phyloP scores from a whole-genome alignment of 1,140 invertebrate genomes.

The Zaprionus inermis region DNA sequence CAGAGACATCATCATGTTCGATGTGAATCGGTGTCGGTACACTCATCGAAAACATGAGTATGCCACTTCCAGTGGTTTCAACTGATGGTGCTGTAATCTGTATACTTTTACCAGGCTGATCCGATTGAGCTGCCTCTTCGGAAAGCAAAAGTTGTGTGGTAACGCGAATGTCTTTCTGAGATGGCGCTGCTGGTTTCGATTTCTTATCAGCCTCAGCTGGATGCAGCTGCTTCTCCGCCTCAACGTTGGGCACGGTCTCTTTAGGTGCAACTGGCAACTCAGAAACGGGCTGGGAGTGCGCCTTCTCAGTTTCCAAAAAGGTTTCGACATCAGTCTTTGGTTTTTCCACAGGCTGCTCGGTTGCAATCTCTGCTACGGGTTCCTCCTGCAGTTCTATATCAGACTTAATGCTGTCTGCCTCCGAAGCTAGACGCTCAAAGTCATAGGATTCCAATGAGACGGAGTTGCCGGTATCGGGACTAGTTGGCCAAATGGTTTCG shows the following conservation, averaged over 20 bases:
- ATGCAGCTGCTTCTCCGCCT: background rate
- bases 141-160: conserved; percentile 78
- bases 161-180: conserved; percentile 60
- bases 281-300: background rate
- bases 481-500: conserved; percentile 77
- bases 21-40: background rate
- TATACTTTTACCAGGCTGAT: conserved; percentile 58
- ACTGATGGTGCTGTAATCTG: conserved; percentile 75
- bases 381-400: conserved; percentile 21
- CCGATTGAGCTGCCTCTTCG: conserved; percentile 59
- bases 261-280: background rate
- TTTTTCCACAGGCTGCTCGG: conserved; percentile 13
- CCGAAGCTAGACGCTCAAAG: conserved; percentile 50
- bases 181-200: background rate
- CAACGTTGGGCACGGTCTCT: background rate
- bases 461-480: conserved; percentile 74
- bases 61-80: conserved; percentile 62
- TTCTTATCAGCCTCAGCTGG: background rate
- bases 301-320: conserved; percentile 42
- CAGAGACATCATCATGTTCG: conserved; percentile 14
- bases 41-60: conserved; percentile 65
- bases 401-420: background rate
- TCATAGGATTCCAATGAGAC: conserved; percentile 68
- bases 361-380: conserved; percentile 1
- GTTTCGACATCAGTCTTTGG: conserved; percentile 48